A percentile compares a stretch with the other conserved stretches of the same genome.
Conservation (phyloP, 2,113 vertebrate genomes). For the Tachysurus vachellii region DNA sequence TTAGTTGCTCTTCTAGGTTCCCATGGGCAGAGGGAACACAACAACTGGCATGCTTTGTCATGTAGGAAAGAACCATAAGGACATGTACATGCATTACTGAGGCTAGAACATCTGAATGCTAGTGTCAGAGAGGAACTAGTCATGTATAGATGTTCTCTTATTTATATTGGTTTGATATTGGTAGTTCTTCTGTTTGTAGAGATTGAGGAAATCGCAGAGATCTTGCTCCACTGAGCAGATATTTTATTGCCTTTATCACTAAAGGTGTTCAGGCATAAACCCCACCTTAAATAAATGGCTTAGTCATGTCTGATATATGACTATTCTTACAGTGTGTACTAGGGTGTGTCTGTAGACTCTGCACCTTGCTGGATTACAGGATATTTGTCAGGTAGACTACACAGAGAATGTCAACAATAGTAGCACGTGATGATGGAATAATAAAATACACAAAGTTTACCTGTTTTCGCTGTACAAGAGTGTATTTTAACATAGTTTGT, state of each 20-base stretch:
- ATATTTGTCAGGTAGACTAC: conserved; percentile 3
- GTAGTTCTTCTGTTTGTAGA: not conserved
- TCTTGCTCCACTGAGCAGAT: not conserved
- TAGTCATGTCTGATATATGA: conserved; percentile 13
- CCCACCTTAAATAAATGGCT: conserved; percentile 17
- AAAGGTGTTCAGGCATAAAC: not conserved
- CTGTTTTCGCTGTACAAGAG: not conserved
- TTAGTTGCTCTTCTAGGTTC: too few species aligned
- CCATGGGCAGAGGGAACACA: too few species aligned
- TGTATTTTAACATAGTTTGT: not conserved
- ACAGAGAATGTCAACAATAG: conserved; percentile 4
- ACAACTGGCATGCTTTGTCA: too few species aligned
- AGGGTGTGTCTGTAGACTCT: conserved; percentile 39
- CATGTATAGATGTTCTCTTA: not conserved
- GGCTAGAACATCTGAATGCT: not conserved
- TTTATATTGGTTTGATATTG: not conserved
- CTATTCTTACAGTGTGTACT: conserved; percentile 31
- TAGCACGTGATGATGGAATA: not conserved
- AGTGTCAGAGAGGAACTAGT: not conserved
- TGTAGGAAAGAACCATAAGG: too few species aligned
- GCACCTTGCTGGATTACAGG: conserved; percentile 34
- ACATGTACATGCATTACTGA: not conserved
- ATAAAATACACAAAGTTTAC: not conserved
- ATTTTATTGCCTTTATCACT: not conserved
- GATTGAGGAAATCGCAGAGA: not conserved